A percentile compares a stretch with the other conserved stretches of the same genome.
Evolutionary conservation across 1,140 invertebrate genomes (phyloP).

Genomic region (Branchinecta lynchi): DNA sequence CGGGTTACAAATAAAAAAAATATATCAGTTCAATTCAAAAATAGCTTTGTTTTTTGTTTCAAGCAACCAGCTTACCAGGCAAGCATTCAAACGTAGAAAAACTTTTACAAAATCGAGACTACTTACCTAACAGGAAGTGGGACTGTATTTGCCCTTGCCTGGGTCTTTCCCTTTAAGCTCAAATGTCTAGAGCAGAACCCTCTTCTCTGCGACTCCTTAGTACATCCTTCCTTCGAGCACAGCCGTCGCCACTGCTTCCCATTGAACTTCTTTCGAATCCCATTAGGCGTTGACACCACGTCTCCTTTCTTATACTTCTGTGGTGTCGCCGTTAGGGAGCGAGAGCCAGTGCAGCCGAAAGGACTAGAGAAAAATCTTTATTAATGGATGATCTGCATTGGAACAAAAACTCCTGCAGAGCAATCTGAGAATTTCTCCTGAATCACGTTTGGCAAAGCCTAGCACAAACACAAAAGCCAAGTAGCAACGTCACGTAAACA

Average conservation of each 20-base stretch:
- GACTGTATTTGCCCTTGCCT: neutral
- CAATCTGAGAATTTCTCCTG: too few species aligned
- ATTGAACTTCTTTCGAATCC: constrained; percentile 96
- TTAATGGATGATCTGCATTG: too few species aligned
- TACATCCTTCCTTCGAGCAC: constrained; percentile 85
- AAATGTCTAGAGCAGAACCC: constrained; percentile 93
- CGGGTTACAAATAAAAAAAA: too few species aligned
- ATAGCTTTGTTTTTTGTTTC: too few species aligned
- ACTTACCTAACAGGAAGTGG: constrained; percentile 6
- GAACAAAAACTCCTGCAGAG: too few species aligned
- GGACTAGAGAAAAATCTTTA: constrained; percentile 24
- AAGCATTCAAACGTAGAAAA: neutral
- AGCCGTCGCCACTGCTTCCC: constrained; percentile 96
- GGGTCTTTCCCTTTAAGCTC: constrained; percentile 58
- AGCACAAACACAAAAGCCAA: too few species aligned
- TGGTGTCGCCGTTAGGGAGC: constrained; percentile 78
- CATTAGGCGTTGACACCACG: constrained; percentile 86
- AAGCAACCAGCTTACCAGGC: too few species aligned
- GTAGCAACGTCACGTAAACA: too few species aligned
- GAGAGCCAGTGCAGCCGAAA: constrained; percentile 27
- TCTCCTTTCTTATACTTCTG: constrained; percentile 98
- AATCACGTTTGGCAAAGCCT: too few species aligned
- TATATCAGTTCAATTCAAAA: too few species aligned
- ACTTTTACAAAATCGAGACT: neutral
- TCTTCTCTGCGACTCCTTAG: constrained; percentile 91